A percentile compares a stretch with the other conserved stretches of the same genome.
These are phyloP conservation scores for Esperia sulphurella DNA, from an alignment of 2,888 invertebrate genomes.

Conservation along the genomic window DNA sequence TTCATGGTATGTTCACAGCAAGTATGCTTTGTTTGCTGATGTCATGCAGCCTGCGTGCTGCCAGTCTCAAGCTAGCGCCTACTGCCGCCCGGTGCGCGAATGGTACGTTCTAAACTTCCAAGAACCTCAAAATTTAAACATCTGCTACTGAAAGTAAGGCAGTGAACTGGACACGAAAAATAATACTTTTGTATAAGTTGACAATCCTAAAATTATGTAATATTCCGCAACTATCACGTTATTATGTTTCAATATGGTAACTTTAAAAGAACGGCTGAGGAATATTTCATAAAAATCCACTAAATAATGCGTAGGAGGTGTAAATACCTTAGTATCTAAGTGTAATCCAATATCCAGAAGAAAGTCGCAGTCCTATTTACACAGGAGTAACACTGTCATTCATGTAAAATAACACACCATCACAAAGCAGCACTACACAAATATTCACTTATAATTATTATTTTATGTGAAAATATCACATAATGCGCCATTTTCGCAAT, in stretches of 20 bases:
- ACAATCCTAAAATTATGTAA: constrained; percentile 60
- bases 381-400: constrained; percentile 71
- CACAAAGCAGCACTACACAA: constrained; percentile 75
- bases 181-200: constrained; percentile 23
- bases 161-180: constrained; percentile 1
- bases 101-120: constrained; percentile 38
- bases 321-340: constrained; percentile 73
- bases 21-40: constrained; percentile 65
- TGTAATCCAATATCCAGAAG: constrained; percentile 78
- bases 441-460: constrained; percentile 69
- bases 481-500: constrained; percentile 76
- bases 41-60: constrained; percentile 46
- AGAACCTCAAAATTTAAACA: constrained; percentile 37
- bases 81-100: constrained; percentile 16
- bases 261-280: constrained; percentile 15
- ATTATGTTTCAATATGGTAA: constrained; percentile 12
- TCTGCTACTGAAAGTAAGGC: constrained; percentile 30
- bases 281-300: constrained; percentile 27
- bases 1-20: constrained; percentile 61
- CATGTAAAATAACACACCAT: constrained; percentile 68
- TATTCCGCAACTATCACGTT: constrained; percentile 34
- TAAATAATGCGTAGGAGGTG: constrained; percentile 59
- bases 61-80: constrained; percentile 3
- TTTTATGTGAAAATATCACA: constrained; percentile 74
- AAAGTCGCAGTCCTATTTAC: constrained; percentile 71